Evolutionary conservation across 2,113 vertebrate genomes (phyloP), one percentile per base, ranked within the genome.

Genomic region (Synchiropus splendidus): DNA sequence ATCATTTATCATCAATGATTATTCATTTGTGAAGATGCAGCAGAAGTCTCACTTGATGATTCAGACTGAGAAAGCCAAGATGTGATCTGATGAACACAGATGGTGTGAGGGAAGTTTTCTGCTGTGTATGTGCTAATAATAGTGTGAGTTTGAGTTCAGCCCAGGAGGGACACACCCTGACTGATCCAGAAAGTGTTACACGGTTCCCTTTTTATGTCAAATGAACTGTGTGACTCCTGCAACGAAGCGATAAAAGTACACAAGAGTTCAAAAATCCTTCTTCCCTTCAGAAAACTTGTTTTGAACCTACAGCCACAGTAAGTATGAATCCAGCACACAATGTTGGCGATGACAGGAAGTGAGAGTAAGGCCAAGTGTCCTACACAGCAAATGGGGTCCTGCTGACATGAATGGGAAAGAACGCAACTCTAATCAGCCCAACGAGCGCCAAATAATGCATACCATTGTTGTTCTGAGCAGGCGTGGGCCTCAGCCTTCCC

Each of bases 381-480:
- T 53, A 56, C 35, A 63, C 61, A 48, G 51, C 51, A 62, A 75
- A 74, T 63, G 48, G 62, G 62, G 64, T 73, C 58, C 60, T 63
- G 79, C 73, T 81, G 78, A 83, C 81, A 78, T 48, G 52, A 60
- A 72, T 67, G 66, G 73, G 57, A 83, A 82, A 80, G 79, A 79
- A 75, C 70, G 74, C 77, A 67, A 68, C 67, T 64, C 66, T 82
- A 64, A 79, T 81, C 75, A 66, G 72, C 58, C 64, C 62, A n/a
- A 10, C 65, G 59, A 74, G 72, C 59, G 64, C 58, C 58, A 81
- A 73, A 83, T 83, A 85, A 82, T 77, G 67, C 72, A 55, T 17
- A 44, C 73, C 81, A 80, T 83, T 85, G 79, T 85, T 78, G 60
- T 60, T 51, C 34, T 42, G 52, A 35, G 52, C 69, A 62, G 70